phyloP scores from a whole-genome alignment of 2,113 vertebrate genomes.

The Equus quagga region DNA sequence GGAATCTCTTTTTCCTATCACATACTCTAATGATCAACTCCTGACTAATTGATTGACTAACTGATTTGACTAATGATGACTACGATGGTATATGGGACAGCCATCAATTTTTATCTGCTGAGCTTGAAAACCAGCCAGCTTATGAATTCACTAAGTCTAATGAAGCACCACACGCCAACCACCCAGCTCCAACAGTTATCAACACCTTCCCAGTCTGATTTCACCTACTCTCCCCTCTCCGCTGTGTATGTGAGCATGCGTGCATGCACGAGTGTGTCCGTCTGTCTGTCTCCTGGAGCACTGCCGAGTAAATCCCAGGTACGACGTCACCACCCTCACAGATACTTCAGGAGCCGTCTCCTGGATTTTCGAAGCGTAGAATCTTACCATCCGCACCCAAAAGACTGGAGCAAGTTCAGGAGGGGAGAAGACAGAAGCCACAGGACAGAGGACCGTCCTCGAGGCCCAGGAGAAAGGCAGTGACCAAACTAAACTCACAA shows the following conservation, averaged over 20 bases:
- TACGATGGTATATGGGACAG: not conserved
- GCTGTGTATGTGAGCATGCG: fast-evolving
- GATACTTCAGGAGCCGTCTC: not conserved
- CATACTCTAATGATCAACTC: not conserved
- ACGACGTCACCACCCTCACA: fast-evolving
- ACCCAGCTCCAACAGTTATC: not conserved
- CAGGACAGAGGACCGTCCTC: not conserved
- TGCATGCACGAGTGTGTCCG: fast-evolving
- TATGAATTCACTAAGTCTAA: not conserved
- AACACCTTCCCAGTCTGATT: not conserved
- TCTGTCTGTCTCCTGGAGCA: not conserved
- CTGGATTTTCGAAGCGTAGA: not conserved
- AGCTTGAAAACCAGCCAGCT: not conserved
- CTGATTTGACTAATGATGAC: not conserved
- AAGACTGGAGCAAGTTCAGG: not conserved
- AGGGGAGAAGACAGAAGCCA: not conserved
- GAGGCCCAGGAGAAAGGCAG: not conserved
- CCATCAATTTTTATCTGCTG: not conserved
- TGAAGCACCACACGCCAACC: fast-evolving
- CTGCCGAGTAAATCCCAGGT: not conserved
- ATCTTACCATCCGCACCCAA: not conserved
- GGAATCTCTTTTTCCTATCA: not conserved
- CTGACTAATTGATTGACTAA: too few relatives aligned
- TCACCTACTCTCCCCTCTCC: not conserved
- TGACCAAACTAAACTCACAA: fast-evolving